Percentiles rank a stretch among this genome's conserved stretches.
Evolutionary conservation across 2,888 invertebrate genomes (phyloP).

Genomic region (Melanostoma scalare): DNA sequence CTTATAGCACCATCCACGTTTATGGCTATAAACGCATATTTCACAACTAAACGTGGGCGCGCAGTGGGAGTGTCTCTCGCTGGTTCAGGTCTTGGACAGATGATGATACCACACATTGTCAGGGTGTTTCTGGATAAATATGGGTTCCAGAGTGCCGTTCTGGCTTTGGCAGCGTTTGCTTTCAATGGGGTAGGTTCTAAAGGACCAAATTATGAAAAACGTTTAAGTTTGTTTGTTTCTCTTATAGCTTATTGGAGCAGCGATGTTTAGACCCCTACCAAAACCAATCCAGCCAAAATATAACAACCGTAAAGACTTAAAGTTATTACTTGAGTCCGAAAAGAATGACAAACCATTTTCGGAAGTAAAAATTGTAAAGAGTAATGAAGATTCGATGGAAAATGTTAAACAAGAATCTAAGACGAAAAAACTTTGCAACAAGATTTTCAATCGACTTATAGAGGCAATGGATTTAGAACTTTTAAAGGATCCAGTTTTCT

Average conservation of each 20-base stretch:
- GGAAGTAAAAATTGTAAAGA: slow-evolving; percentile 68
- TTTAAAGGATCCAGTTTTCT: slow-evolving; percentile 85
- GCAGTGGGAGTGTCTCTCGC: slow-evolving; percentile 90
- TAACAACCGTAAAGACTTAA: slow-evolving; percentile 78
- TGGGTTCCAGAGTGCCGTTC: slow-evolving; percentile 86
- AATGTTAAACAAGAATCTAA: slow-evolving; percentile 36
- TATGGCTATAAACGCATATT: slow-evolving; percentile 88
- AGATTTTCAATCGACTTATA: slow-evolving; percentile 78
- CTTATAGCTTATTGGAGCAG: slow-evolving; percentile 84
- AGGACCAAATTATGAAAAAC: neutral
- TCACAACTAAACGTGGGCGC: slow-evolving; percentile 86
- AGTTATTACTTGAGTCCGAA: slow-evolving; percentile 75
- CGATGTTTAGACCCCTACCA: slow-evolving; percentile 84
- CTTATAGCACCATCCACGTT: slow-evolving; percentile 88
- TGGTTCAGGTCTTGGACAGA: slow-evolving; percentile 89
- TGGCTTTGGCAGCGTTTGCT: slow-evolving; percentile 86
- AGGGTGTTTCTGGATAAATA: slow-evolving; percentile 86
- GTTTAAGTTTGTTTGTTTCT: neutral
- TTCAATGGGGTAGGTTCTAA: slow-evolving; percentile 85
- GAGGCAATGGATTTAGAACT: slow-evolving; percentile 86
- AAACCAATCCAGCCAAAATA: slow-evolving; percentile 81
- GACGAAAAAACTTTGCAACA: slow-evolving; percentile 74
- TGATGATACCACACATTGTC: slow-evolving; percentile 88
- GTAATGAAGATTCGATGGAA: slow-evolving; percentile 8
- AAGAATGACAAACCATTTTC: slow-evolving; percentile 61